Percentiles rank a stretch among this genome's conserved stretches.
phyloP scores from a whole-genome alignment of 2,113 vertebrate species.

The Otolemur garnettii region DNA sequence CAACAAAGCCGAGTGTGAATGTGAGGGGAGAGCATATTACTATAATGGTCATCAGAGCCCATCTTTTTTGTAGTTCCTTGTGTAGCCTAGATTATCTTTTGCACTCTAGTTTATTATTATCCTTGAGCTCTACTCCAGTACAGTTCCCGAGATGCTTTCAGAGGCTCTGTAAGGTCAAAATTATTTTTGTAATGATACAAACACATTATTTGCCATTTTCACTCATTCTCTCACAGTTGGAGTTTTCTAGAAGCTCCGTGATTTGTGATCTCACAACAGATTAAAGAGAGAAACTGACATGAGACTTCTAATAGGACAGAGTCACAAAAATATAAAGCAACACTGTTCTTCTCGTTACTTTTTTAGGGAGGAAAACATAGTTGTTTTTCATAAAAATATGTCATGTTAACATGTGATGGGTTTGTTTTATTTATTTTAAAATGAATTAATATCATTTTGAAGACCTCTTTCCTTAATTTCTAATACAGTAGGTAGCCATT shows the following conservation, averaged over 20 bases:
- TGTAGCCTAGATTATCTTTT: slow-evolving; percentile 1
- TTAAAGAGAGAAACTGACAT: neutral
- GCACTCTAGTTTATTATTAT: neutral
- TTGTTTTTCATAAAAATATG: neutral
- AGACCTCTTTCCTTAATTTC: neutral
- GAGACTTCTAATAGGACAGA: neutral
- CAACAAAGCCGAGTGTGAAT: neutral
- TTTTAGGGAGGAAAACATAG: neutral
- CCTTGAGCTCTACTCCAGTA: neutral
- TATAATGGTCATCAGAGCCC: neutral
- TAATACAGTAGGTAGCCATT: neutral
- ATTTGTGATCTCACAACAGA: neutral
- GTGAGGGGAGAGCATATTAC: neutral
- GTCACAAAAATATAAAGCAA: neutral
- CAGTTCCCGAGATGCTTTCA: neutral
- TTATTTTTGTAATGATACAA: slow-evolving; percentile 32
- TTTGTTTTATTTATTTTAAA: slow-evolving; percentile 35
- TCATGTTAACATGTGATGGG: neutral
- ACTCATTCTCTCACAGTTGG: neutral
- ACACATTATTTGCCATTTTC: neutral
- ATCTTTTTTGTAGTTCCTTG: neutral
- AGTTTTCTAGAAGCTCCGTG: neutral
- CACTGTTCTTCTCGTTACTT: neutral
- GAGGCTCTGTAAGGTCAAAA: neutral
- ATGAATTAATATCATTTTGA: neutral